Conservation (phyloP, 2,888 invertebrate species). For the Kryphioiulus occultus region DNA sequence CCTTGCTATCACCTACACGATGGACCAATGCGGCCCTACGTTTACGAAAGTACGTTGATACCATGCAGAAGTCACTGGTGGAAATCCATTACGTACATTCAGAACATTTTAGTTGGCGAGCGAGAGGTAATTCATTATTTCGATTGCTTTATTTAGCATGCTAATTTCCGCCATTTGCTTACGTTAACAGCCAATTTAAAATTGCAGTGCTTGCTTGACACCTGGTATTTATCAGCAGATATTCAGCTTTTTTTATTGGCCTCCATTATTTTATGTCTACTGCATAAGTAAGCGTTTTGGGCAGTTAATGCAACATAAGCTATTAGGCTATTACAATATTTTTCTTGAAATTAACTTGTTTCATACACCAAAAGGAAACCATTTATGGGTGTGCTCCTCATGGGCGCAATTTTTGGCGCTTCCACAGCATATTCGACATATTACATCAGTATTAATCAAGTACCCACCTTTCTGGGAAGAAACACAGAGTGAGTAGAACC, state of each 20-base stretch:
- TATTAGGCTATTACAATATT: no score
- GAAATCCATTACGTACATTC: neutral
- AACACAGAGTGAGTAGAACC: neutral
- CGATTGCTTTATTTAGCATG: no score
- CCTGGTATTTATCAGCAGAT: slow-evolving; percentile 1
- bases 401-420: neutral
- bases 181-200: neutral
- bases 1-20: neutral
- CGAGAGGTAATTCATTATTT: no score
- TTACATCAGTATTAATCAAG: neutral
- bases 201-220: no score
- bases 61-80: neutral
- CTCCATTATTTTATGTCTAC: neutral
- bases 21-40: neutral
- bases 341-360: no score
- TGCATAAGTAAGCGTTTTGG: neutral
- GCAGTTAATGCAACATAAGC: neutral
- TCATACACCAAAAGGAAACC: no score
- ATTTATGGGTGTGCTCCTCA: neutral
- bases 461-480: neutral
- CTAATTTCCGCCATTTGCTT: neutral
- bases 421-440: neutral
- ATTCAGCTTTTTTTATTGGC: neutral
- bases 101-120: neutral
- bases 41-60: neutral